A percentile compares a stretch with the other conserved stretches of the same genome.
Evolutionary conservation across 1,140 invertebrate species (phyloP).

Genomic region (Bombyx mandarina): DNA sequence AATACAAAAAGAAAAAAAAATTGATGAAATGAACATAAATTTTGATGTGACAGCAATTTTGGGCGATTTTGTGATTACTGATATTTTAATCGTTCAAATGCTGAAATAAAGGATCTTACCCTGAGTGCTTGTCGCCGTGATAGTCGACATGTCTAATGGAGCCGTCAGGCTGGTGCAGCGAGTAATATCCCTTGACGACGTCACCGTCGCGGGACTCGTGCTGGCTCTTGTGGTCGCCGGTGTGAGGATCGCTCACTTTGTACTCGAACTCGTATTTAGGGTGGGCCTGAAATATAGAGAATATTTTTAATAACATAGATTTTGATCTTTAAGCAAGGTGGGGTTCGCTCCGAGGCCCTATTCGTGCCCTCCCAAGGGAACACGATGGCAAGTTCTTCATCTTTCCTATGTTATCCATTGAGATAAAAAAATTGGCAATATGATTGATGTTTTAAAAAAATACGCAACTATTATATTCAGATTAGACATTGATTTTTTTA

Average conservation of each 20-base stretch:
- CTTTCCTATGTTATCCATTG: too few relatives aligned
- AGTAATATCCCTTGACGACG: conserved; percentile 14
- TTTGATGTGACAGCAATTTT: too few relatives aligned
- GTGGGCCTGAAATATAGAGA: conserved; percentile 16
- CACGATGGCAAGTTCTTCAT: too few relatives aligned
- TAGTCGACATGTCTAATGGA: conserved; percentile 37
- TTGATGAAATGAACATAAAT: too few relatives aligned
- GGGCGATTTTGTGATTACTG: not conserved
- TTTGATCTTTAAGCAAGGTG: not conserved
- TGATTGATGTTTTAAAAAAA: too few relatives aligned
- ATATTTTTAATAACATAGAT: not conserved
- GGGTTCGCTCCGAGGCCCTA: too few relatives aligned
- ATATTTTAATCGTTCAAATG: not conserved
- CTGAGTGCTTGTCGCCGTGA: conserved; percentile 35
- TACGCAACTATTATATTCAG: too few relatives aligned
- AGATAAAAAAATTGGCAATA: too few relatives aligned
- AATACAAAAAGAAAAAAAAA: too few relatives aligned
- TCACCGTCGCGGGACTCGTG: conserved; percentile 16
- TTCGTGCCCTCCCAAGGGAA: too few relatives aligned
- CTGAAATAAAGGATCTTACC: conserved; percentile 10
- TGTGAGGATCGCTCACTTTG: conserved; percentile 16
- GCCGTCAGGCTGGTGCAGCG: conserved; percentile 14
- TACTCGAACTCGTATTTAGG: conserved; percentile 39
- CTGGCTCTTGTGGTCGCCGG: conserved; percentile 15
- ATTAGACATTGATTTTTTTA: not conserved